Evolutionary conservation across 2,888 invertebrate genomes (phyloP).

Genomic region (Cephus spinipes): DNA sequence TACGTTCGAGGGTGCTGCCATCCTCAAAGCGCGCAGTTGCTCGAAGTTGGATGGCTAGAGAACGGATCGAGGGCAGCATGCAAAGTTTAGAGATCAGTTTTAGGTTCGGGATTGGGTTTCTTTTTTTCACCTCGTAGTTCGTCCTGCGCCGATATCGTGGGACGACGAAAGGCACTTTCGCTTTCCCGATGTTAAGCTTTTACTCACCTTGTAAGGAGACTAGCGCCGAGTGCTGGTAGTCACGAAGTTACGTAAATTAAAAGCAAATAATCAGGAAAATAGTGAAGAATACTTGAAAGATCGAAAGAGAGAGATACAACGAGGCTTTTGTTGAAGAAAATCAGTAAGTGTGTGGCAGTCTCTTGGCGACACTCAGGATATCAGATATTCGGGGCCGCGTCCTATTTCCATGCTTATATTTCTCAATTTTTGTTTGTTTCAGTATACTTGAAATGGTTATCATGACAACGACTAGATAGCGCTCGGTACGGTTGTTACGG

Average conservation of each 20-base stretch:
- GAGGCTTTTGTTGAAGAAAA: not conserved
- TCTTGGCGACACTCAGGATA: not conserved
- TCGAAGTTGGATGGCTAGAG: slow-evolving; percentile 81
- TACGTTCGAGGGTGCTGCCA: slow-evolving; percentile 88
- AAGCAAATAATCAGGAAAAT: not conserved
- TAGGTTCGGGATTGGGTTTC: not conserved
- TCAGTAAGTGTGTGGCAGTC: not conserved
- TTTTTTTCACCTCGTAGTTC: not conserved
- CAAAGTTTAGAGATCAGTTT: slow-evolving; percentile 46
- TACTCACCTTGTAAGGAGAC: not conserved
- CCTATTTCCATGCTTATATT: not conserved
- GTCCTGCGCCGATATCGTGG: not conserved
- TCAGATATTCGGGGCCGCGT: not conserved
- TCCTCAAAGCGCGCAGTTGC: slow-evolving; percentile 83
- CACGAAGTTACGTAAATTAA: not conserved
- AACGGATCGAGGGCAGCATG: slow-evolving; percentile 60
- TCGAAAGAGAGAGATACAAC: not conserved
- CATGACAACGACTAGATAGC: not conserved
- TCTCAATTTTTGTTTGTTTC: not conserved
- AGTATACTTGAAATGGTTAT: not conserved
- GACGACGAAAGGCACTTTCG: not conserved
- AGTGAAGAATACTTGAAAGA: not conserved
- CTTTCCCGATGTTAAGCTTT: not conserved
- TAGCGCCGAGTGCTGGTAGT: not conserved
- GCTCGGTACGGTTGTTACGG: not conserved